Conservation (phyloP, 2,113 vertebrate species). For the Ceyx melanurus region DNA sequence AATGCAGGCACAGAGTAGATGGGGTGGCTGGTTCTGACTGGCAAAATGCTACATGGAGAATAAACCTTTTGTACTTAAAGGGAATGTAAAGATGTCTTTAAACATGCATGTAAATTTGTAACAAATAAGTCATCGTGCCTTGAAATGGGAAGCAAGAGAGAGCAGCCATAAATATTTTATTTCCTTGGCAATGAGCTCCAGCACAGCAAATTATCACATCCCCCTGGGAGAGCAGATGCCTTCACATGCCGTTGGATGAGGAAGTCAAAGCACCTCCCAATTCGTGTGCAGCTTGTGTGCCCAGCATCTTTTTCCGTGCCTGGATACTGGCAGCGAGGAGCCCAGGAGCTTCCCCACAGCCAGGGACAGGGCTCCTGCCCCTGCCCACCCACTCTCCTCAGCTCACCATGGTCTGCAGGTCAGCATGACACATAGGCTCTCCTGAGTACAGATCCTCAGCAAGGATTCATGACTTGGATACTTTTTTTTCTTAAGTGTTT, state of each 20-base stretch:
- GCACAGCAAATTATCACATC: conserved; percentile 7
- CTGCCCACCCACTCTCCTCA: rapidly evolving
- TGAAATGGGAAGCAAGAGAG: background rate
- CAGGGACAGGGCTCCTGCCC: background rate
- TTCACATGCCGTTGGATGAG: rapidly evolving
- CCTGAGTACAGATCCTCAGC: rapidly evolving
- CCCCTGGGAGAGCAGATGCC: background rate
- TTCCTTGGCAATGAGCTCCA: conserved; percentile 17
- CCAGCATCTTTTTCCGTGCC: rapidly evolving
- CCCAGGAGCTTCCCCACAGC: rapidly evolving
- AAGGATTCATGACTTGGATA: background rate
- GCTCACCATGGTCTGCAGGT: rapidly evolving
- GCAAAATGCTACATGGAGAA: background rate
- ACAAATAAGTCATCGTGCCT: conserved; percentile 19
- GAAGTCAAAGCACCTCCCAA: background rate
- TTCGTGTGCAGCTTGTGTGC: rapidly evolving
- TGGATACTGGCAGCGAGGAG: rapidly evolving
- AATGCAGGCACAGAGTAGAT: background rate
- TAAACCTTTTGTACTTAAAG: conserved; percentile 17
- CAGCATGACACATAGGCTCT: rapidly evolving
- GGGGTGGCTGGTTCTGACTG: background rate
- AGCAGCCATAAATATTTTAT: conserved; percentile 52
- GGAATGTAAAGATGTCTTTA: conserved; percentile 27
- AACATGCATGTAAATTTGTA: conserved; percentile 31
- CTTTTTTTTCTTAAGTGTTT: background rate